A percentile compares a stretch with the other conserved stretches of the same genome.
phyloP scores from a whole-genome alignment of 2,888 invertebrate genomes.

The Odontothrips loti region DNA sequence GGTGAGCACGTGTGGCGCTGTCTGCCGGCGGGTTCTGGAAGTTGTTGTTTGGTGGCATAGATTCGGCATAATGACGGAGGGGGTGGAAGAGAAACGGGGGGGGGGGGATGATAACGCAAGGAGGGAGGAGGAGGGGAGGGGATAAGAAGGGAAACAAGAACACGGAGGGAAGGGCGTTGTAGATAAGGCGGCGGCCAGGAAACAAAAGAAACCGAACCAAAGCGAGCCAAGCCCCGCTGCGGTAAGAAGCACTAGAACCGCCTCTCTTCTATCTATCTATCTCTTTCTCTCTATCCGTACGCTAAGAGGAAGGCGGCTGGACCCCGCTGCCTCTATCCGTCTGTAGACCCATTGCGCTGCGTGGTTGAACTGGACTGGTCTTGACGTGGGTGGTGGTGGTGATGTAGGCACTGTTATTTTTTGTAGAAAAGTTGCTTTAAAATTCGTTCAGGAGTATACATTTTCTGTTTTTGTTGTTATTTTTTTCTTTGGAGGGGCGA shows the following conservation, averaged over 20 bases:
- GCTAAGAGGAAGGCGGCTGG: not conserved
- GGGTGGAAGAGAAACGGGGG: not conserved
- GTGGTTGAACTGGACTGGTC: no score
- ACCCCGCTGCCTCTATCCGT: not conserved
- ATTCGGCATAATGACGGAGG: no score
- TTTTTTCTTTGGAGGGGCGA: not conserved
- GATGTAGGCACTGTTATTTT: no score
- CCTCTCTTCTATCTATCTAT: no score
- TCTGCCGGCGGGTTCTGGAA: not conserved
- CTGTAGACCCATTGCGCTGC: no score
- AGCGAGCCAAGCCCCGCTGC: not conserved
- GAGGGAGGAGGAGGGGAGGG: slow-evolving; percentile 15
- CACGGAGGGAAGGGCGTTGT: not conserved
- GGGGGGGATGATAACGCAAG: not conserved
- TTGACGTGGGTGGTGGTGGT: no score
- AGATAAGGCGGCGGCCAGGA: slow-evolving; percentile 29
- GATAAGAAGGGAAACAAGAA: not conserved
- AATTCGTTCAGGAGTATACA: no score
- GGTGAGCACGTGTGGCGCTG: not conserved
- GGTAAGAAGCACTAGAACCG: no score
- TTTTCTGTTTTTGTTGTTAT: not conserved
- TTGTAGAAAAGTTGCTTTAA: no score
- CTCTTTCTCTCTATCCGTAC: no score
- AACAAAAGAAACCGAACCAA: slow-evolving; percentile 28
- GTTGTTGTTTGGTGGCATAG: not conserved